Evolutionary conservation across 2,888 invertebrate genomes (phyloP).

Genomic region (Parapristionchus giblindavisi): DNA sequence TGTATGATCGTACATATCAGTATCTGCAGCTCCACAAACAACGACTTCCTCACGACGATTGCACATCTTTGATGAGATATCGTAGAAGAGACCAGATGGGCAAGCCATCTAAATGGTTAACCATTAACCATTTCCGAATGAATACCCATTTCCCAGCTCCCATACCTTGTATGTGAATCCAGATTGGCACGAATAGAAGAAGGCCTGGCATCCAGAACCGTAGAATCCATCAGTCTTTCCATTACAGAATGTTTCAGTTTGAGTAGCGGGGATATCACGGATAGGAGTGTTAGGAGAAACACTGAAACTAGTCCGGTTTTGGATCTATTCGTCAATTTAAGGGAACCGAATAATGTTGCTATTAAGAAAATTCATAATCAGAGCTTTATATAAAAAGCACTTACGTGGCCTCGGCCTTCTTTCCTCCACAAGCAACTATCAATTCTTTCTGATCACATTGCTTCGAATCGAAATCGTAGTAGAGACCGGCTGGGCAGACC

Average conservation of each 20-base stretch:
- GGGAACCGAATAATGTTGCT: no score
- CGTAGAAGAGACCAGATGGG: constrained; percentile 45
- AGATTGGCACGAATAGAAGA: constrained; percentile 36
- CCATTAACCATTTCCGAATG: not conserved
- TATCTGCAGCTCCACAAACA: not conserved
- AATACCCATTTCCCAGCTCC: not conserved
- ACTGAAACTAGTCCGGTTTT: no score
- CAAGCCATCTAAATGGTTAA: constrained; percentile 41
- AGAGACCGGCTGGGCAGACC: constrained; percentile 21
- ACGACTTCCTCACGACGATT: not conserved
- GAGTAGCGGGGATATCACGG: no score
- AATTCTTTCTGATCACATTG: constrained; percentile 25
- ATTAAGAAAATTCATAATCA: no score
- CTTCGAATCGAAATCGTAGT: constrained; percentile 5
- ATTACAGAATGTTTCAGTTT: no score
- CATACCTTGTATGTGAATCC: constrained; percentile 36
- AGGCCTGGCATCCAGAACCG: constrained; percentile 17
- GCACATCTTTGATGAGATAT: constrained; percentile 26
- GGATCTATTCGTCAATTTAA: no score
- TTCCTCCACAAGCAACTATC: constrained; percentile 25
- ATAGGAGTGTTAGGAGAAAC: no score
- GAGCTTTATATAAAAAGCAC: not conserved
- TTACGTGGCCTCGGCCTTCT: constrained; percentile 4
- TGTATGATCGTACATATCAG: not conserved
- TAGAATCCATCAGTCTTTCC: constrained; percentile 38